Percentiles rank a stretch among this genome's conserved stretches.
Evolutionary conservation across 2,113 vertebrate species (phyloP).

Genomic region (Cynocephalus volans): DNA sequence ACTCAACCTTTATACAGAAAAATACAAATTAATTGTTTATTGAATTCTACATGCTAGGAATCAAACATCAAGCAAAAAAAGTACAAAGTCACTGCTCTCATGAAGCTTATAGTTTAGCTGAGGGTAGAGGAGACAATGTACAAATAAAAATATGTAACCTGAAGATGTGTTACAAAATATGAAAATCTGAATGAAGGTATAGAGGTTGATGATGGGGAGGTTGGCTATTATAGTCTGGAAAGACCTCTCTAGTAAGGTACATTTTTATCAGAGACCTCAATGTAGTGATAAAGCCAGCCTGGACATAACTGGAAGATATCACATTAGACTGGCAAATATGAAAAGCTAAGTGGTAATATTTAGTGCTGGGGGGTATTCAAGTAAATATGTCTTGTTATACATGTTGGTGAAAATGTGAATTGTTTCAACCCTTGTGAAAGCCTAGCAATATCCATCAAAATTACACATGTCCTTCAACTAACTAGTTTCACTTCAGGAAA

Average conservation of each 20-base stretch:
- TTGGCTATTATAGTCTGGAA: not conserved
- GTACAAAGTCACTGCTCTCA: not conserved
- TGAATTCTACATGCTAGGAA: not conserved
- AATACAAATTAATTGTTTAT: not conserved
- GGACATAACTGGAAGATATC: not conserved
- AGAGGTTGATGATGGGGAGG: not conserved
- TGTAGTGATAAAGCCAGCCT: not conserved
- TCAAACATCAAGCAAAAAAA: not conserved
- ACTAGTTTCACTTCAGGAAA: not conserved
- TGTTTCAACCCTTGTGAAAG: not conserved
- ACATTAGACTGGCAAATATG: not conserved
- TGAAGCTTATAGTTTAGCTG: not conserved
- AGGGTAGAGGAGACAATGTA: not conserved
- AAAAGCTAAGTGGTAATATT: slow-evolving; percentile 36
- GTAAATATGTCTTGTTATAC: not conserved
- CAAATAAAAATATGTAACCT: not conserved
- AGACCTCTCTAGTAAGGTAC: not conserved
- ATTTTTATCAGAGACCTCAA: slow-evolving; percentile 1
- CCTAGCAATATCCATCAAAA: not conserved
- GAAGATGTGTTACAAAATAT: not conserved
- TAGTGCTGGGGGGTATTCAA: not conserved
- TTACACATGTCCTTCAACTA: not conserved
- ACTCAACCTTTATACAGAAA: not conserved
- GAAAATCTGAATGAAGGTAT: not conserved
- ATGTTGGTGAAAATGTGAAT: not conserved